These are phyloP conservation scores for Sesia bembeciformis DNA, from an alignment of 2,888 invertebrate species.

Conservation along the genomic window DNA sequence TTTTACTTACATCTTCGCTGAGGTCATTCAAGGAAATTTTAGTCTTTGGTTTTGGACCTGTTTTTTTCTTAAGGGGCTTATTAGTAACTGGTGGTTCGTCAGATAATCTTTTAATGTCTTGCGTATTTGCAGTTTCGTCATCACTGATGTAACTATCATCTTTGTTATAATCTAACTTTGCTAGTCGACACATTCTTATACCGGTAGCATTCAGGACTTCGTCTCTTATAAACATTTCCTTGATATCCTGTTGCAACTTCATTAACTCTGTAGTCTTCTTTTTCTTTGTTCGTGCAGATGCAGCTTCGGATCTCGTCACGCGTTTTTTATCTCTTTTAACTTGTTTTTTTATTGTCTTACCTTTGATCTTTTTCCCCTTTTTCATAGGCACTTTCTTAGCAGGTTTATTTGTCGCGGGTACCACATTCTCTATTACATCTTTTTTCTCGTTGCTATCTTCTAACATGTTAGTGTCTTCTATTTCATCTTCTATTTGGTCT, in stretches of 20 bases:
- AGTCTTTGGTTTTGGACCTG: constrained; percentile 16
- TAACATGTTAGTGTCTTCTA: not conserved
- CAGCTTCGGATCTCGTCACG: constrained; percentile 24
- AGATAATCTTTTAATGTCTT: constrained; percentile 34
- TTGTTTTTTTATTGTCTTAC: constrained; percentile 1
- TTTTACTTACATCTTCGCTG: not conserved
- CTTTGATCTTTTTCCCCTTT: constrained; percentile 1
- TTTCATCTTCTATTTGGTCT: constrained; percentile 2
- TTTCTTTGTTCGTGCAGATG: constrained; percentile 13
- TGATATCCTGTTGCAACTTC: constrained; percentile 79
- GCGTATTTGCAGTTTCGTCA: constrained; percentile 8
- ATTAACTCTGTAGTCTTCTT: constrained; percentile 66
- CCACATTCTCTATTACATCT: constrained; percentile 11
- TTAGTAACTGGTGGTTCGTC: constrained; percentile 15
- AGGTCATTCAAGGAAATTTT: not conserved
- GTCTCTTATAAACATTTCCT: constrained; percentile 80
- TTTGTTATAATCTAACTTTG: constrained; percentile 63
- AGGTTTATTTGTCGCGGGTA: constrained; percentile 10
- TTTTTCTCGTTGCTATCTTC: constrained; percentile 4
- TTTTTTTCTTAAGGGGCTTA: constrained; percentile 30
- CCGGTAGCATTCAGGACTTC: constrained; percentile 77
- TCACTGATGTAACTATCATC: constrained; percentile 21
- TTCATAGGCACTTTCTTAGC: constrained; percentile 10
- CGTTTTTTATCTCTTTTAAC: constrained; percentile 12
- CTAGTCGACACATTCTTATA: constrained; percentile 77